These are phyloP conservation scores for Epinotia demarniana DNA, from an alignment of 2,888 invertebrate genomes.

Conservation along the genomic window DNA sequence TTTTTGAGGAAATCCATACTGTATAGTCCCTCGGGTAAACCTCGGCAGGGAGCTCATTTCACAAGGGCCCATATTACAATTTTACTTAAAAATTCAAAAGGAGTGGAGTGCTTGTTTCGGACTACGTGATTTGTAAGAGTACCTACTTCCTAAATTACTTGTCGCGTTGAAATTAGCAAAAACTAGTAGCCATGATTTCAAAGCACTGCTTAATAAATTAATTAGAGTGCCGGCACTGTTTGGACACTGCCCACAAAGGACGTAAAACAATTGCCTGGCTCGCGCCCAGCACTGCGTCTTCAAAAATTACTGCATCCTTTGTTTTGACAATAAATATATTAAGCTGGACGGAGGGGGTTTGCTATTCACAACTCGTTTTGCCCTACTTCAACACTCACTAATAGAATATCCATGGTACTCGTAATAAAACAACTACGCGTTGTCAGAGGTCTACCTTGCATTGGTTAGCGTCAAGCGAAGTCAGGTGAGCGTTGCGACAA, in stretches of 20 bases:
- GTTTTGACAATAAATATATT: slow-evolving; percentile 36
- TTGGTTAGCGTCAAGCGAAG: background rate
- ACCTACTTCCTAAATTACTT: background rate
- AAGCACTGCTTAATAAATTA: slow-evolving; percentile 32
- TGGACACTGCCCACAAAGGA: slow-evolving; percentile 30
- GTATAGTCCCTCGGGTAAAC: no score
- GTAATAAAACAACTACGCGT: background rate
- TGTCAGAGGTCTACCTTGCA: background rate
- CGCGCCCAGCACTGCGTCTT: slow-evolving; percentile 22
- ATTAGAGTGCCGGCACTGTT: slow-evolving; percentile 19
- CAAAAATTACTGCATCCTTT: slow-evolving; percentile 35
- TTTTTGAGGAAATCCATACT: no score
- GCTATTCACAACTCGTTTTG: background rate
- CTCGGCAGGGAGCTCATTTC: no score
- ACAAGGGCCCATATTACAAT: no score
- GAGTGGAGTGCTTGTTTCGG: no score
- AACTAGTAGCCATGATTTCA: slow-evolving; percentile 9
- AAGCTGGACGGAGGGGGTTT: slow-evolving; percentile 6
- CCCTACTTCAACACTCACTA: background rate
- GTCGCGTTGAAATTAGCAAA: slow-evolving; percentile 12
- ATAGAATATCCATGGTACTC: background rate
- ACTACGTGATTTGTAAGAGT: background rate
- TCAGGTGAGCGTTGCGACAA: background rate
- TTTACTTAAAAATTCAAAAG: no score
- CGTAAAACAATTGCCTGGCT: slow-evolving; percentile 30